Conservation (phyloP, 30 jellyfish, hydroid and myxozoan species). For the Morbakka virulenta region DNA sequence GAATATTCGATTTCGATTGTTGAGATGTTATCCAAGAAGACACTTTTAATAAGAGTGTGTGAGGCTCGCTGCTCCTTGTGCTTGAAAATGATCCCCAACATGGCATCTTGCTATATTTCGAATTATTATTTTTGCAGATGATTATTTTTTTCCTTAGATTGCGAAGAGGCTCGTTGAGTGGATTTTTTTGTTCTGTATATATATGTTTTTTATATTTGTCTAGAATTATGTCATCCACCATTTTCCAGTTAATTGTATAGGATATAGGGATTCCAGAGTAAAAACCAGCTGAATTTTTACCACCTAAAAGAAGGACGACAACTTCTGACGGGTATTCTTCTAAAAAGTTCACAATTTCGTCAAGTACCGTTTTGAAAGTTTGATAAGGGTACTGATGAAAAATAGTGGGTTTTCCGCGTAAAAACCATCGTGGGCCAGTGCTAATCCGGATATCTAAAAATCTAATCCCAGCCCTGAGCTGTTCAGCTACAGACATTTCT, state of each 20-base stretch:
- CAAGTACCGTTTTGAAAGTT: not conserved
- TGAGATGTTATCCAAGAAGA: not conserved
- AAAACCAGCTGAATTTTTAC: no score
- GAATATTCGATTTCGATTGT: not conserved
- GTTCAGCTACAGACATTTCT: not conserved
- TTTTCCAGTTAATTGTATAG: not conserved
- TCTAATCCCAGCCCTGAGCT: not conserved
- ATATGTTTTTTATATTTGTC: not conserved
- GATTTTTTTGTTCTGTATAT: not conserved
- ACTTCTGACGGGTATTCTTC: not conserved
- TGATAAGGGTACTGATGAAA: not conserved
- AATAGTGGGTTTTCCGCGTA: not conserved
- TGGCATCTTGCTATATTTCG: not conserved
- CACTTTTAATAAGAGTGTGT: not conserved
- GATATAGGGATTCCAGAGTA: not conserved
- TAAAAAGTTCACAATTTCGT: not conserved
- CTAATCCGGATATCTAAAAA: not conserved
- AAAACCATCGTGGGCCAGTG: not conserved
- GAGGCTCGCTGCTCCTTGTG: not conserved
- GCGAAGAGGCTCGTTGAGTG: not conserved
- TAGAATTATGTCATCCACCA: not conserved
- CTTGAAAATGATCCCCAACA: not conserved
- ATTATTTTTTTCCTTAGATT: not conserved
- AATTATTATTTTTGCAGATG: not conserved
- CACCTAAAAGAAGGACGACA: conserved; percentile 1